Evolutionary conservation across 2,888 invertebrate species (phyloP).

Genomic region (Leptodirus hochenwartii): DNA sequence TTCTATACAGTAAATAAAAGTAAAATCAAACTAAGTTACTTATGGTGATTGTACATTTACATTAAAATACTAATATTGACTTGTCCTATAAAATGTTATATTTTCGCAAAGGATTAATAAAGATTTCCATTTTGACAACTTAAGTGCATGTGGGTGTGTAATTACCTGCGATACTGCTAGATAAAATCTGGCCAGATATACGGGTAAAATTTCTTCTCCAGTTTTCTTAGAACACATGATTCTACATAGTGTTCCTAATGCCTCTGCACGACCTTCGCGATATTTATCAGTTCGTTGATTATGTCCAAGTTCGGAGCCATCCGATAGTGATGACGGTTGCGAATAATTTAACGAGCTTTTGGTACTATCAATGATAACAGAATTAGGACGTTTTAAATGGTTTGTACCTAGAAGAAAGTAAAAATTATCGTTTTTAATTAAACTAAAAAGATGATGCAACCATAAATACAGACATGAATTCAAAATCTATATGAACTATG

Average conservation of each 20-base stretch:
- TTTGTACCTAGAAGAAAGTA: slow-evolving; percentile 21
- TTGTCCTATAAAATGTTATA: too few relatives aligned
- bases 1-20: too few relatives aligned
- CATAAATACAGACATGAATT: slow-evolving; percentile 4
- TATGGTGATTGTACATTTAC: too few relatives aligned
- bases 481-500: slow-evolving; percentile 2
- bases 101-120: too few relatives aligned
- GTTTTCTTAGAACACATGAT: slow-evolving; percentile 93
- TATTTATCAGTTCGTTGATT: slow-evolving; percentile 59
- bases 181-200: slow-evolving; percentile 86
- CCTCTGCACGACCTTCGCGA: slow-evolving; percentile 81
- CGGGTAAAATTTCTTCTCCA: slow-evolving; percentile 80
- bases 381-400: slow-evolving; percentile 47
- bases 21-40: too few relatives aligned
- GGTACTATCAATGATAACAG: slow-evolving; percentile 42
- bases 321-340: slow-evolving; percentile 44
- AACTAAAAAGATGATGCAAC: slow-evolving; percentile 7
- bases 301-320: slow-evolving; percentile 46
- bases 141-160: too few relatives aligned
- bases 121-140: too few relatives aligned
- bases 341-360: slow-evolving; percentile 35
- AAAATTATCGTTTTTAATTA: slow-evolving; percentile 1
- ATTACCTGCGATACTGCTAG: slow-evolving; percentile 82
- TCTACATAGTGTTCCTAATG: slow-evolving; percentile 84
- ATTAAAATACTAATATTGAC: too few relatives aligned